Base-by-base conservation (phyloP, 2,888 invertebrate genomes). In the Plagodis pulveraria region DNA sequence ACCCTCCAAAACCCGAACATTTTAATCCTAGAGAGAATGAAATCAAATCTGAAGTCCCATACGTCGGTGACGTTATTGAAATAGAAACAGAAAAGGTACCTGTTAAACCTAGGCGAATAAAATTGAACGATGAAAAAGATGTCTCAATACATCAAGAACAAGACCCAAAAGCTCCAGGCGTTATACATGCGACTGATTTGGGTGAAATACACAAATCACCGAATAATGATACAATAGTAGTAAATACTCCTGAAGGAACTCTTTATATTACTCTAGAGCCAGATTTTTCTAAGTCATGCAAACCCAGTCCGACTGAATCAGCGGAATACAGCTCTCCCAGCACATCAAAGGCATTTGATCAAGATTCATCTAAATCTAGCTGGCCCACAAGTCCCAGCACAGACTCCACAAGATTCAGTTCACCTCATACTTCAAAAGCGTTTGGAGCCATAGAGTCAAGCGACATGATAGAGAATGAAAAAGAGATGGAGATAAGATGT, bases 161-260 rank as follows among this genome's bases (percentile, higher is more conserved):
- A n/a, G 54, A 71, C 53, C 54, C 44, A 0, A 50, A 57, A 38
- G 55, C 52, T n/a, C 42, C 48, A 41, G 57, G 50, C 46, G 59
- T 64, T 69, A 72, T 90, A 33, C 90, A 91, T 22, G 87, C 86
- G 0, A 54, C 74, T 0, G 90, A 92, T 62, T 68, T 92, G 55
- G 89, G 88, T n/a, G 74, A 82, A 5, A 80, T 90, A 9, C 88
- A 86, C 62, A 69, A 78, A 4, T 81, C 84, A 0, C 87, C 91
- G 7, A 83, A 91, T 53, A 89, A 80, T 66, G 91, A 92, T 69
- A 91, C 91, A 0, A 91, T 92, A 71, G 86, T 91, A 40, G 88
- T 92, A 0, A 86, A 91, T 57, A 92, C 91, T 2, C 91, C 91
- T 50, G 91, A 92, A 83, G 91, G 91, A 9, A 91, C 87, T 6